A percentile compares a stretch with the other conserved stretches of the same genome.
Conservation (phyloP, 2,797 vertebrate genomes). For the Arrhamphus sclerolepis region DNA sequence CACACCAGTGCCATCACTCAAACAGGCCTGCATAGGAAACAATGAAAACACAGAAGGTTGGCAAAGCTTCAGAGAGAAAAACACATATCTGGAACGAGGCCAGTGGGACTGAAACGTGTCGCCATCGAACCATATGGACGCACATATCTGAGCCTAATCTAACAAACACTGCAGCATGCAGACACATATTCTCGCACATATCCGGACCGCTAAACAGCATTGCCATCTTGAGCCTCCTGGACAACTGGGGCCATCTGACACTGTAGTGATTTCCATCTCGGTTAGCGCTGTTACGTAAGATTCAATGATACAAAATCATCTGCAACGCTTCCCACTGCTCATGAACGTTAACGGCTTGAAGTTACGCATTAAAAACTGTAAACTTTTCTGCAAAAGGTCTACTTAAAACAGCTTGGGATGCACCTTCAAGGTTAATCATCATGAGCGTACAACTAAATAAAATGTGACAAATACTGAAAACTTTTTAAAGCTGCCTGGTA, state of each 20-base stretch:
- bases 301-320: constrained; percentile 55
- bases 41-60: constrained; percentile 30
- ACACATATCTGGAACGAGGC: constrained; percentile 59
- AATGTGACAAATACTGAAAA: neutral
- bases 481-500: no score
- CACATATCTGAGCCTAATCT: constrained; percentile 51
- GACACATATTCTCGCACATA: constrained; percentile 45
- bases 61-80: constrained; percentile 14
- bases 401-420: constrained; percentile 10
- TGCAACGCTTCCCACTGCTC: constrained; percentile 41
- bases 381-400: constrained; percentile 12
- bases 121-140: constrained; percentile 66
- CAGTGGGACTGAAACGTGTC: constrained; percentile 65
- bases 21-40: constrained; percentile 11
- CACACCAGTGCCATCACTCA: neutral
- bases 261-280: constrained; percentile 49
- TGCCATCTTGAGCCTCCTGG: constrained; percentile 67
- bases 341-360: constrained; percentile 3
- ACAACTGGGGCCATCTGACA: constrained; percentile 66
- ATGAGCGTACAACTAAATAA: neutral
- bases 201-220: constrained; percentile 58
- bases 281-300: constrained; percentile 63
- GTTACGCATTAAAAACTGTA: constrained; percentile 21
- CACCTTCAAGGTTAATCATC: neutral
- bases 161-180: constrained; percentile 49